These are phyloP conservation scores for Bathybates hornii DNA, from an alignment of 2,113 vertebrate genomes.

Conservation along the genomic window DNA sequence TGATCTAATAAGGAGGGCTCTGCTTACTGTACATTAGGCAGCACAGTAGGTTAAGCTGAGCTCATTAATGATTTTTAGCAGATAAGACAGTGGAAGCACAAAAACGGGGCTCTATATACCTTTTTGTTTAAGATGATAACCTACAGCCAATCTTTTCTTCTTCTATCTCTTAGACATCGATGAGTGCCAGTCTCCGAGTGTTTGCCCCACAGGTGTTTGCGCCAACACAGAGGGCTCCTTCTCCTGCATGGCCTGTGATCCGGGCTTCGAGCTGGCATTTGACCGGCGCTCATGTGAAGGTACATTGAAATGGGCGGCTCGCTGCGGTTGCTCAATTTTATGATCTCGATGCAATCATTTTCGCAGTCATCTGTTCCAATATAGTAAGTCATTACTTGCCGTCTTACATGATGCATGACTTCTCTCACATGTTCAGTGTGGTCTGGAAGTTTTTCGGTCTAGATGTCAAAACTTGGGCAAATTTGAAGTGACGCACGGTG, in stretches of 20 bases:
- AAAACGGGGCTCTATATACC: not conserved
- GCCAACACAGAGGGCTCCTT: slow-evolving; percentile 78
- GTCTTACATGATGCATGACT: not conserved
- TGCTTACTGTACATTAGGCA: slow-evolving; percentile 20
- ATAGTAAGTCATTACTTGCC: not conserved
- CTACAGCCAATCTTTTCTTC: slow-evolving; percentile 1
- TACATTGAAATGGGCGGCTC: slow-evolving; percentile 33
- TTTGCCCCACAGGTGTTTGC: slow-evolving; percentile 72
- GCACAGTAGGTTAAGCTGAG: not conserved
- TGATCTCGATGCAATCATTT: not conserved
- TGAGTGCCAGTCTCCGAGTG: slow-evolving; percentile 60
- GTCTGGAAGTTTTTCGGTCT: slow-evolving; percentile 21
- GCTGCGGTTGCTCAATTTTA: not conserved
- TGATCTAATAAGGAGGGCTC: slow-evolving; percentile 55
- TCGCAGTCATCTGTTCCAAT: slow-evolving; percentile 3
- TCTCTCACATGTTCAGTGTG: slow-evolving; percentile 19
- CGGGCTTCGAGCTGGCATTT: slow-evolving; percentile 61
- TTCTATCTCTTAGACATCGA: slow-evolving; percentile 47
- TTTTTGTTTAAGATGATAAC: not conserved
- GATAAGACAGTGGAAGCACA: slow-evolving; percentile 1
- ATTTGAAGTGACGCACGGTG: not conserved
- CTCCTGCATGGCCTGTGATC: slow-evolving; percentile 73
- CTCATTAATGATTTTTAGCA: slow-evolving; percentile 11
- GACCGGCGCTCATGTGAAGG: slow-evolving; percentile 73
- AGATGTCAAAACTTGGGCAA: slow-evolving; percentile 11